Evolutionary conservation across 2,888 invertebrate genomes (phyloP).

Genomic region (Apomyelois bistriatella): DNA sequence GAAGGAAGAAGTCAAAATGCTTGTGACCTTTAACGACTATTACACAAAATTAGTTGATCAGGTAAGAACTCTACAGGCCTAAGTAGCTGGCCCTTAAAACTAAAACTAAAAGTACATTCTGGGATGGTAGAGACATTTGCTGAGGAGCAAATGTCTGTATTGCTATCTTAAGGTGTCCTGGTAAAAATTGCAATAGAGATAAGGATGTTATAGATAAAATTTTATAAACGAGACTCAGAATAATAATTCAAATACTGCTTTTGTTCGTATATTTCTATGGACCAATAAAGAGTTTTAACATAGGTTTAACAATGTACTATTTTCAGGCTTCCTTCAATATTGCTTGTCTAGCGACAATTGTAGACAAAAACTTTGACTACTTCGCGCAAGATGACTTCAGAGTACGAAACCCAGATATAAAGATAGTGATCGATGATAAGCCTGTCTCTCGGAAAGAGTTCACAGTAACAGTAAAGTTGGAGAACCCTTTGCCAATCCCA

Average conservation of each 20-base stretch:
- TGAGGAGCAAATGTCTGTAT: no score
- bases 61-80: conserved; percentile 35
- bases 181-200: no score
- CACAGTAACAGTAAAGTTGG: conserved; percentile 83
- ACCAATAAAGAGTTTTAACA: not conserved
- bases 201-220: no score
- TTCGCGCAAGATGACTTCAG: conserved; percentile 94
- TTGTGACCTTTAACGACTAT: conserved; percentile 90
- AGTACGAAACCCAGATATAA: conserved; percentile 93
- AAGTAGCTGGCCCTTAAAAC: not conserved
- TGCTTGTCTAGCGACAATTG: conserved; percentile 88
- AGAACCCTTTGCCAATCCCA: conserved; percentile 90
- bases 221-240: no score
- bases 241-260: no score
- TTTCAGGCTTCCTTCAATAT: conserved; percentile 88
- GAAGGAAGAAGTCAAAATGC: conserved; percentile 83
- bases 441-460: conserved; percentile 74
- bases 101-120: no score
- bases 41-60: conserved; percentile 87
- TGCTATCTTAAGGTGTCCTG: no score
- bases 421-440: conserved; percentile 82
- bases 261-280: no score
- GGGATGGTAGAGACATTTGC: no score
- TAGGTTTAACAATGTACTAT: not conserved
- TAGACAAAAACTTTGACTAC: conserved; percentile 91